phyloP scores from a whole-genome alignment of 2,797 vertebrate species.

The Steatocranus sp. region DNA sequence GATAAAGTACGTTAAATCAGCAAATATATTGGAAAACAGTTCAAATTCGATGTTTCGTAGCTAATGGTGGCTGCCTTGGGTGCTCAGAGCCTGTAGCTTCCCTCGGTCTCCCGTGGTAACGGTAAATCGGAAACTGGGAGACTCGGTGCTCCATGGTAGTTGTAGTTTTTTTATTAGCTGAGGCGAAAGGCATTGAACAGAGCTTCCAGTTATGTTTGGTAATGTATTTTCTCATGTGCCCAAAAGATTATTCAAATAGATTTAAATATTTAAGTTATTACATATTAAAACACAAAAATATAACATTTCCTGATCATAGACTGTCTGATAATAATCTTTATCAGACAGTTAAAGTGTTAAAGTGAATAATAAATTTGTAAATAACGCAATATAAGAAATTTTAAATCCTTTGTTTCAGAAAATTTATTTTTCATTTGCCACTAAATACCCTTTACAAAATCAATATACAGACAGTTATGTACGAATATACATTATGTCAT shows the following conservation, averaged over 20 bases:
- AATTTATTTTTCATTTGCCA: constrained; percentile 29
- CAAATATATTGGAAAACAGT: background rate
- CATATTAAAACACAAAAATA: background rate
- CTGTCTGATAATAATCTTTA: background rate
- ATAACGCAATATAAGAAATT: background rate
- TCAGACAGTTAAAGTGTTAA: background rate
- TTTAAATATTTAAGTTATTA: background rate
- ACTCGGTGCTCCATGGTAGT: background rate
- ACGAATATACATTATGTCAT: background rate
- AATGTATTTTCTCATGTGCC: background rate
- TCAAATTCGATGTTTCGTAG: background rate
- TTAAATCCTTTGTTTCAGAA: background rate
- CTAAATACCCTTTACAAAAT: background rate
- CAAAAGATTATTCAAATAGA: background rate
- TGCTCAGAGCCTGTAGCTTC: constrained; percentile 14
- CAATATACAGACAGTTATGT: constrained; percentile 3
- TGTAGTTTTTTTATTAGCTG: constrained; percentile 52
- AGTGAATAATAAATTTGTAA: background rate
- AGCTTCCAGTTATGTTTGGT: background rate
- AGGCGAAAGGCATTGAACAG: background rate
- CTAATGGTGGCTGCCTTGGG: background rate
- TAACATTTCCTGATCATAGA: background rate
- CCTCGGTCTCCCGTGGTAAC: constrained; percentile 76
- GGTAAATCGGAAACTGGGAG: constrained; percentile 54
- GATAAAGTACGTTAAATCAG: accelerated